Evolutionary conservation across 2,888 invertebrate species (phyloP).

Genomic region (Cryptocheilus praepositus): DNA sequence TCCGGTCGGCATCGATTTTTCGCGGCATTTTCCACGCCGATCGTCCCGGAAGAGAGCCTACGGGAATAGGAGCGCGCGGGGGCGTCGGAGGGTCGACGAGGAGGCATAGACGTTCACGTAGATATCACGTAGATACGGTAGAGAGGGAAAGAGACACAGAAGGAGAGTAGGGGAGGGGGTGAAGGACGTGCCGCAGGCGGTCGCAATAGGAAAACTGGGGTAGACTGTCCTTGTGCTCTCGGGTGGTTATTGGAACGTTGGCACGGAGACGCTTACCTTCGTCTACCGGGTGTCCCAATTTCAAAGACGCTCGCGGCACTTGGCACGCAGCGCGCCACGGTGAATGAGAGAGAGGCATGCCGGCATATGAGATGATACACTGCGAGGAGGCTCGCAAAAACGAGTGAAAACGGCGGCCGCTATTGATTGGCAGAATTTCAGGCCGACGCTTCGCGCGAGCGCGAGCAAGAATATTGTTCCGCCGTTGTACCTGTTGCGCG

Average conservation of each 20-base stretch:
- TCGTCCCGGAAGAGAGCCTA: constrained; percentile 64
- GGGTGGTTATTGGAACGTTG: constrained; percentile 73
- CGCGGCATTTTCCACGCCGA: constrained; percentile 66
- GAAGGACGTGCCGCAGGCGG: constrained; percentile 64
- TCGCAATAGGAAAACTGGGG: constrained; percentile 72
- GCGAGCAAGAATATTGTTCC: too few relatives aligned
- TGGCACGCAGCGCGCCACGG: constrained; percentile 34
- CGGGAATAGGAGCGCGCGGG: constrained; percentile 20
- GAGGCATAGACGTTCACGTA: constrained; percentile 24
- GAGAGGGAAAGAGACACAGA: constrained; percentile 20
- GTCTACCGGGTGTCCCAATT: constrained; percentile 59
- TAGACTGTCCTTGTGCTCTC: constrained; percentile 73
- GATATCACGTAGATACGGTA: constrained; percentile 13
- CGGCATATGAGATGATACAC: neutral
- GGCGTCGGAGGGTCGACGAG: constrained; percentile 25
- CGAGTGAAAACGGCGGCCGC: too few relatives aligned
- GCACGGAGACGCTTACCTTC: constrained; percentile 69
- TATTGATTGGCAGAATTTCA: too few relatives aligned
- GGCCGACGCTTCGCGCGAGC: too few relatives aligned
- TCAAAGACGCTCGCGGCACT: constrained; percentile 34
- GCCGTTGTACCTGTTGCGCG: too few relatives aligned
- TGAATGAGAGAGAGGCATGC: neutral
- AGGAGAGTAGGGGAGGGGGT: constrained; percentile 36
- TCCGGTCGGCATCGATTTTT: constrained; percentile 47
- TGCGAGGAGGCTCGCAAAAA: neutral